A percentile compares a stretch with the other conserved stretches of the same genome.
These are phyloP conservation scores for Toxotes chatareus DNA, from an alignment of 2,113 vertebrate species.

Conservation along the genomic window DNA sequence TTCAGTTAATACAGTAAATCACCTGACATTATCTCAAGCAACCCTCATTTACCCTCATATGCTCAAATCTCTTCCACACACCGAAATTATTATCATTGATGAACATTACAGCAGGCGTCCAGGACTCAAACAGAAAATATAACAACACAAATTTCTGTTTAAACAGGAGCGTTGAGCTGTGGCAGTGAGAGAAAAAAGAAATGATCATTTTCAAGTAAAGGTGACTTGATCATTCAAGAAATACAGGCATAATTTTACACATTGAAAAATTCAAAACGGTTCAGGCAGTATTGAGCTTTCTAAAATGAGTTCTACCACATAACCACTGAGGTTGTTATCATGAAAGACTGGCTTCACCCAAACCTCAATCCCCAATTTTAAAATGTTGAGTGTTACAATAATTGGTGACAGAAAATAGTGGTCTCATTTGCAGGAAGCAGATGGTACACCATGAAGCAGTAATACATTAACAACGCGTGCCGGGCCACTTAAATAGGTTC, in stretches of 20 bases:
- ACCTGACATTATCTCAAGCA: too few species aligned
- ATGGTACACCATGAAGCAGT: constrained; percentile 35
- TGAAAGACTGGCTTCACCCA: background rate
- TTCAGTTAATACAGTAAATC: too few species aligned
- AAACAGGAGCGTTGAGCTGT: background rate
- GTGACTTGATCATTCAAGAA: constrained; percentile 7
- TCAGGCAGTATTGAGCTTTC: background rate
- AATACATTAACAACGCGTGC: constrained; percentile 40
- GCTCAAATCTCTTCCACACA: too few species aligned
- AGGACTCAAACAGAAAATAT: background rate
- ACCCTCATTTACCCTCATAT: too few species aligned
- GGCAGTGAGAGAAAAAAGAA: background rate
- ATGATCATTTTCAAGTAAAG: background rate
- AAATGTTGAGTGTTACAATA: constrained; percentile 39
- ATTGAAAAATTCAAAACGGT: too few species aligned
- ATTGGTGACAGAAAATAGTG: constrained; percentile 29
- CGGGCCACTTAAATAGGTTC: constrained; percentile 22
- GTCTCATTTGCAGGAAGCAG: constrained; percentile 55
- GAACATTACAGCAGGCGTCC: too few species aligned
- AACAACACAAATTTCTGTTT: background rate
- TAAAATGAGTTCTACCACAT: background rate
- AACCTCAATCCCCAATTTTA: constrained; percentile 2
- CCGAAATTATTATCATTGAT: too few species aligned
- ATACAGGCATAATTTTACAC: background rate
- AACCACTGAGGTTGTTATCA: background rate